Conservation (phyloP, 2,113 vertebrate species). For the Marmota flaviventris region DNA sequence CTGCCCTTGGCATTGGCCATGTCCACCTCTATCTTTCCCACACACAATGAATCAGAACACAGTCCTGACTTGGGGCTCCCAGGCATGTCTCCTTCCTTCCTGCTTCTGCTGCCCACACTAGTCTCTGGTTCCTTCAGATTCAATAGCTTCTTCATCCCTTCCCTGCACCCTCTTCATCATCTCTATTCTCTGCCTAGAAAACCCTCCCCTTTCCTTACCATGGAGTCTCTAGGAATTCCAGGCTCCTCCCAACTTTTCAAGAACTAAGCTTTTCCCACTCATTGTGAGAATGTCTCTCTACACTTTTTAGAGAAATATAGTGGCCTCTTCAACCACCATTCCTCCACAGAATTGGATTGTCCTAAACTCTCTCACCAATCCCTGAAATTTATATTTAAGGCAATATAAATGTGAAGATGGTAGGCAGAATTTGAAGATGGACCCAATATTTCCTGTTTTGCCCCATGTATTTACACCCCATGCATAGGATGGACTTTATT, state of each 20-base stretch:
- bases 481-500: not conserved
- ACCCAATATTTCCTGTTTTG: not conserved
- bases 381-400: not conserved
- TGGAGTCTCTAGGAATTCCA: not conserved
- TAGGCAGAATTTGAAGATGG: not conserved
- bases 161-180: not conserved
- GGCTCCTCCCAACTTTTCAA: not conserved
- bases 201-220: not conserved
- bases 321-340: not conserved
- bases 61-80: not conserved
- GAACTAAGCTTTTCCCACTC: not conserved
- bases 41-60: not conserved
- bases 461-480: not conserved
- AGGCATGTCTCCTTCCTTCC: not conserved
- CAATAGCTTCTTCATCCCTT: not conserved
- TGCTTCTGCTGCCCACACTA: not conserved
- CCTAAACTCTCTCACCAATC: not conserved
- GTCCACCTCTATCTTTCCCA: not conserved
- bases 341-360: not conserved
- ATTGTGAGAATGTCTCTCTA: not conserved
- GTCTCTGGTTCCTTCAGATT: not conserved
- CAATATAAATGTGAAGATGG: not conserved
- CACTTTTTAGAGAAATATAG: not conserved
- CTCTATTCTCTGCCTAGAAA: not conserved
- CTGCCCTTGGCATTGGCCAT: not conserved